These are phyloP conservation scores for Enteromius thamalakanensis DNA, from an alignment of 2,797 vertebrate species.

Conservation along the genomic window DNA sequence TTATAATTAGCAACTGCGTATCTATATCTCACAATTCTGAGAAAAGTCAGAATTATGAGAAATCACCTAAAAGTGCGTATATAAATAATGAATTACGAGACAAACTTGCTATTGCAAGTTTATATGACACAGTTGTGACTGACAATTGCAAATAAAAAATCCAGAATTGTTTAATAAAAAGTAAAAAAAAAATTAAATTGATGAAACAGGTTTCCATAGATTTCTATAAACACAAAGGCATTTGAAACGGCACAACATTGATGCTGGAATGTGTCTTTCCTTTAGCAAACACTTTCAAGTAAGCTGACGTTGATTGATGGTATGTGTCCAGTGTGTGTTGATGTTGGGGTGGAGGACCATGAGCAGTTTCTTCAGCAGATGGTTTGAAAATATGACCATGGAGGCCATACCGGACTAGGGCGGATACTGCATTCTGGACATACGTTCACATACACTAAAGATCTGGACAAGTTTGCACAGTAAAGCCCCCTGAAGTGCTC, in stretches of 20 bases:
- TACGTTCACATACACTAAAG: background rate
- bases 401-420: conserved; percentile 8
- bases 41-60: no score
- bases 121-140: background rate
- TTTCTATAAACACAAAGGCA: background rate
- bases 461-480: background rate
- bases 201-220: background rate
- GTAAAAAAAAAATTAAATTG: background rate
- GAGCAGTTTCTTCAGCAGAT: conserved; percentile 27
- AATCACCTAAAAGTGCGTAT: no score
- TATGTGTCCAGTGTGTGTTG: background rate
- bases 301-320: background rate
- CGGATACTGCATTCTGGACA: conserved; percentile 25
- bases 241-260: background rate
- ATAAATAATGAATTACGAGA: background rate
- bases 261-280: background rate
- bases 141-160: background rate
- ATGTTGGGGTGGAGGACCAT: conserved; percentile 2
- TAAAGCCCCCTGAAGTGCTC: background rate
- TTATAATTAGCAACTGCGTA: no score
- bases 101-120: background rate
- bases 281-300: background rate
- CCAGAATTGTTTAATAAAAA: background rate
- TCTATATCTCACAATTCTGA: background rate
- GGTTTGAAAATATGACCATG: conserved; percentile 28